phyloP scores from a whole-genome alignment of 2,797 vertebrate genomes.

The Anisognathus igniventris region DNA sequence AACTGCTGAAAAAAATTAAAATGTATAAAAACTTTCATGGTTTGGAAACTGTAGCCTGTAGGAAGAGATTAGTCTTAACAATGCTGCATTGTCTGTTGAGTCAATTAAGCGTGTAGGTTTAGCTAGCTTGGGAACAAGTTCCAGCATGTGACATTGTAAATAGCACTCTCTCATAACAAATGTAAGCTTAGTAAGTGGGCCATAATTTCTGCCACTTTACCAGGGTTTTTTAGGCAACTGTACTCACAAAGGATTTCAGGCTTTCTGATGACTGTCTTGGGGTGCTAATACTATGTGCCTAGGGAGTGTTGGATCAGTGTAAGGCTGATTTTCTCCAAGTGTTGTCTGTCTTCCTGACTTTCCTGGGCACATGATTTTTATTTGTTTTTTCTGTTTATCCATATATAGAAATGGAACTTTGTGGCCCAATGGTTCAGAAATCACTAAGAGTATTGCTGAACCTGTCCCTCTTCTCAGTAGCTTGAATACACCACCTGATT shows the following conservation, averaged over 20 bases:
- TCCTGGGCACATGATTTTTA: neutral
- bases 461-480: neutral
- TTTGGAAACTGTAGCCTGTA: slow-evolving; percentile 65
- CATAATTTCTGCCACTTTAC: slow-evolving; percentile 77
- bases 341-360: neutral
- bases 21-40: slow-evolving; percentile 33
- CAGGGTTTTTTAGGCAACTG: neutral
- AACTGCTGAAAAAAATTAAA: slow-evolving; percentile 27
- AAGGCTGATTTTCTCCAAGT: neutral
- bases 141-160: slow-evolving; percentile 84
- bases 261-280: neutral
- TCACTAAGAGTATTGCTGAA: neutral
- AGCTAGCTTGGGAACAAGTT: slow-evolving; percentile 73
- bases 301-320: neutral
- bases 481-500: neutral
- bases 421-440: neutral
- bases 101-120: slow-evolving; percentile 78
- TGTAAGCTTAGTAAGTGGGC: slow-evolving; percentile 81
- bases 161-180: slow-evolving; percentile 83
- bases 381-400: neutral
- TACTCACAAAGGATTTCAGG: slow-evolving; percentile 11
- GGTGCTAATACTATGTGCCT: neutral
- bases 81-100: slow-evolving; percentile 69
- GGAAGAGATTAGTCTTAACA: slow-evolving; percentile 63
- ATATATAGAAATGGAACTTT: neutral